Percentiles rank a stretch among this genome's conserved stretches.
These are phyloP conservation scores for Sminthurinus aureus DNA, from an alignment of 2,888 invertebrate species.

Conservation along the genomic window DNA sequence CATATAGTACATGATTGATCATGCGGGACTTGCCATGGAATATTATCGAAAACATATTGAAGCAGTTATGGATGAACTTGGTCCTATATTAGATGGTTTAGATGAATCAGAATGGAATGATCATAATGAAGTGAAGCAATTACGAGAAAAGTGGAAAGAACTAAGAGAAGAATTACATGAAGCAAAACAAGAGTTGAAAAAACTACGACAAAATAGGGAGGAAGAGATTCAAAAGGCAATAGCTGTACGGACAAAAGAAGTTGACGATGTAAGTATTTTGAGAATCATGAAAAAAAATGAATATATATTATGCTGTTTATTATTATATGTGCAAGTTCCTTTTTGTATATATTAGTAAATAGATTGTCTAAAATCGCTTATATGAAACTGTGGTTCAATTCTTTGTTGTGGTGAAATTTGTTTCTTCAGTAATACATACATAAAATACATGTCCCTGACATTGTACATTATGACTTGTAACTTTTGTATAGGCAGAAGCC, in stretches of 20 bases:
- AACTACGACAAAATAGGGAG: conserved; percentile 50
- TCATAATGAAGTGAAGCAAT: conserved; percentile 51
- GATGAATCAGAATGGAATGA: conserved; percentile 57
- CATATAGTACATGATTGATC: conserved; percentile 46
- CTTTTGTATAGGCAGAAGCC: conserved; percentile 37
- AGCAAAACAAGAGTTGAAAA: conserved; percentile 49
- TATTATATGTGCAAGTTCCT: no score
- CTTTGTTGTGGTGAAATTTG: background rate
- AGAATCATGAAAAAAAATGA: no score
- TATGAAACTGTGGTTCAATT: no score
- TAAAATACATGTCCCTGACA: background rate
- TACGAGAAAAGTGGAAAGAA: conserved; percentile 51
- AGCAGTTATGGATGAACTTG: conserved; percentile 49
- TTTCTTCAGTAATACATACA: background rate
- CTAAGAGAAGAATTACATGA: conserved; percentile 47
- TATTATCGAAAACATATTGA: conserved; percentile 48
- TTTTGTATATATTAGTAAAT: no score
- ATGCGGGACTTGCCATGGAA: conserved; percentile 42
- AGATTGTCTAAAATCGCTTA: no score
- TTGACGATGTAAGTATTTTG: conserved; percentile 49
- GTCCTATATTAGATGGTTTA: conserved; percentile 47
- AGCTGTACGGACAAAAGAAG: conserved; percentile 48
- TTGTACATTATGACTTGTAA: background rate
- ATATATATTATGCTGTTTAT: no score
- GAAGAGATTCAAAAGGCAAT: conserved; percentile 53